These are phyloP conservation scores for Falco columbarius DNA, from an alignment of 2,797 vertebrate species.

Conservation along the genomic window DNA sequence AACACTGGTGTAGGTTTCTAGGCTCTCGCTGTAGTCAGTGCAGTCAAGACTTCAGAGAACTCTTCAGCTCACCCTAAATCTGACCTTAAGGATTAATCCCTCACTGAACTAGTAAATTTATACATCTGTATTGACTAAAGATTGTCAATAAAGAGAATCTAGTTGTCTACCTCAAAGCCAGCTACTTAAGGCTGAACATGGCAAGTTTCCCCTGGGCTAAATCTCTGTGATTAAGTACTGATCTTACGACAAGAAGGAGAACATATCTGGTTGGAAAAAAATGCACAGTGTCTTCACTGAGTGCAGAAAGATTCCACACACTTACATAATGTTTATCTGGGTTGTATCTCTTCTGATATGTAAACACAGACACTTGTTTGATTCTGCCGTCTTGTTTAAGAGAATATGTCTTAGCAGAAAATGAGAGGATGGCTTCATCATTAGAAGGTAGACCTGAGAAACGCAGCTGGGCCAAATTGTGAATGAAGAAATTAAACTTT, in stretches of 20 bases:
- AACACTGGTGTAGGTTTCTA: not conserved
- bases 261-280: not conserved
- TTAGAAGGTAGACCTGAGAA: conserved; percentile 95
- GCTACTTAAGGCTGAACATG: not conserved
- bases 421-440: conserved; percentile 95
- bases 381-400: conserved; percentile 94
- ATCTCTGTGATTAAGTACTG: not conserved
- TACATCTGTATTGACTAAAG: not conserved
- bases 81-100: not conserved
- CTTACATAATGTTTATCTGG: conserved; percentile 98
- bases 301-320: conserved; percentile 3
- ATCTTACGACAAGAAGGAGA: not conserved
- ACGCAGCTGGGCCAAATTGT: conserved; percentile 95
- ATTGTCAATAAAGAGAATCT: not conserved
- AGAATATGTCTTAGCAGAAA: conserved; percentile 93
- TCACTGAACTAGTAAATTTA: not conserved
- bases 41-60: not conserved
- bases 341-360: conserved; percentile 98
- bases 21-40: not conserved
- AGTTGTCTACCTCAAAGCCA: not conserved
- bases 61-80: not conserved
- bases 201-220: not conserved
- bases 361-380: conserved; percentile 90
- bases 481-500: conserved; percentile 99
- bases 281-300: not conserved